Conservation (phyloP, 2,888 invertebrate genomes). For the Toxonevra muliebris region DNA sequence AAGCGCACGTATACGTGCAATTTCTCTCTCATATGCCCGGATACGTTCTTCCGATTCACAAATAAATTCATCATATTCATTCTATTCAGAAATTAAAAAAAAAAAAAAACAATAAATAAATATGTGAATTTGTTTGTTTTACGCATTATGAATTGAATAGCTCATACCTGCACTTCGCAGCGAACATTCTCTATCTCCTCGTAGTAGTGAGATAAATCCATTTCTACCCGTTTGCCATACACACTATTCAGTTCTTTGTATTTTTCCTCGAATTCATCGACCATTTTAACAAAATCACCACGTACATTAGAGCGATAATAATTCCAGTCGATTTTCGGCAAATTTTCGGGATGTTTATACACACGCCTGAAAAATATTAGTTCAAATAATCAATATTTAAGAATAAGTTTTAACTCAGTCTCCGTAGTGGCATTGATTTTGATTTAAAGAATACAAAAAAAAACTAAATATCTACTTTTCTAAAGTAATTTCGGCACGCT, state of each 20-base stretch:
- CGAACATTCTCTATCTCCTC: constrained; percentile 72
- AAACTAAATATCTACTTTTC: too few species aligned
- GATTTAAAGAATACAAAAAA: too few species aligned
- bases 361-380: constrained; percentile 45
- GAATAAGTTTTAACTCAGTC: too few species aligned
- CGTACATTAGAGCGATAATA: constrained; percentile 74
- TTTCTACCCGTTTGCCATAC: constrained; percentile 44
- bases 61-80: constrained; percentile 44
- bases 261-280: constrained; percentile 83
- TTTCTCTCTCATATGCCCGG: constrained; percentile 68
- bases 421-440: too few species aligned
- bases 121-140: not conserved
- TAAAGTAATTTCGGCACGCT: too few species aligned
- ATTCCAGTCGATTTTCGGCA: constrained; percentile 85
- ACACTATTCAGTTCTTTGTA: constrained; percentile 66
- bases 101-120: not conserved
- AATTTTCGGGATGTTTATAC: constrained; percentile 69
- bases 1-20: constrained; percentile 71
- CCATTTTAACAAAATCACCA: constrained; percentile 75
- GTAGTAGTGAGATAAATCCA: constrained; percentile 53
- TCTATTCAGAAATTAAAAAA: constrained; percentile 20
- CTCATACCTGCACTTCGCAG: constrained; percentile 67
- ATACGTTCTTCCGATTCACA: constrained; percentile 51
- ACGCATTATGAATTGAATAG: too few species aligned
- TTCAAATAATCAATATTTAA: not conserved